A percentile compares a stretch with the other conserved stretches of the same genome.
These are phyloP conservation scores for Trypoxylon attenuatum DNA, from an alignment of 2,888 invertebrate genomes.

Conservation along the genomic window DNA sequence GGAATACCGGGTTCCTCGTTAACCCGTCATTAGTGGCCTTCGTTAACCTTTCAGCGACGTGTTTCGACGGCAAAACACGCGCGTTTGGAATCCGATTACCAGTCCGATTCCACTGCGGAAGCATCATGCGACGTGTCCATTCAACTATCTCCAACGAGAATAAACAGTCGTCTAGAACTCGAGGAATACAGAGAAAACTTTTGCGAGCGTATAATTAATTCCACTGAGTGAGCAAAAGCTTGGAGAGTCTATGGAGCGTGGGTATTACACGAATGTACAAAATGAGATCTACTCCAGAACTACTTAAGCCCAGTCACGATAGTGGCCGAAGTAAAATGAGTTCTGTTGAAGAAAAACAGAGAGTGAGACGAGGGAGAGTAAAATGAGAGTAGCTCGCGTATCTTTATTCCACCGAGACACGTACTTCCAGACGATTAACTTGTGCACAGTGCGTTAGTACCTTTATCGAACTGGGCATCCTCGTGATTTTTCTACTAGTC, in stretches of 20 bases:
- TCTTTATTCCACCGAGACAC: background rate
- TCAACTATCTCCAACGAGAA: background rate
- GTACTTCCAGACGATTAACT: background rate
- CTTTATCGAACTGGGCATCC: background rate
- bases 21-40: conserved; percentile 51
- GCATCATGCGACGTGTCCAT: background rate
- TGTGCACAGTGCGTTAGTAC: background rate
- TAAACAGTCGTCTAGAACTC: background rate
- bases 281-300: background rate
- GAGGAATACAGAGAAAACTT: too few relatives aligned
- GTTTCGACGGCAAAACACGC: conserved; percentile 5
- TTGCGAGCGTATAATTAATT: background rate
- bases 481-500: background rate
- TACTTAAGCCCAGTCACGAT: background rate
- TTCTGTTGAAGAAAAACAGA: too few relatives aligned
- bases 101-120: background rate
- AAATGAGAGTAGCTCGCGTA: background rate
- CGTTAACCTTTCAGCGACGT: conserved; percentile 22
- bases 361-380: too few relatives aligned
- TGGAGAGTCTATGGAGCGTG: background rate
- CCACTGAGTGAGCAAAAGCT: background rate
- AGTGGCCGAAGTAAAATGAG: background rate
- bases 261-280: too few relatives aligned
- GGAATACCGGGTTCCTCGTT: conserved; percentile 46
- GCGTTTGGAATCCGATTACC: background rate